Percentiles rank a stretch among this genome's conserved stretches.
Evolutionary conservation across 2,888 invertebrate genomes (phyloP).

Genomic region (Euproctis similis): DNA sequence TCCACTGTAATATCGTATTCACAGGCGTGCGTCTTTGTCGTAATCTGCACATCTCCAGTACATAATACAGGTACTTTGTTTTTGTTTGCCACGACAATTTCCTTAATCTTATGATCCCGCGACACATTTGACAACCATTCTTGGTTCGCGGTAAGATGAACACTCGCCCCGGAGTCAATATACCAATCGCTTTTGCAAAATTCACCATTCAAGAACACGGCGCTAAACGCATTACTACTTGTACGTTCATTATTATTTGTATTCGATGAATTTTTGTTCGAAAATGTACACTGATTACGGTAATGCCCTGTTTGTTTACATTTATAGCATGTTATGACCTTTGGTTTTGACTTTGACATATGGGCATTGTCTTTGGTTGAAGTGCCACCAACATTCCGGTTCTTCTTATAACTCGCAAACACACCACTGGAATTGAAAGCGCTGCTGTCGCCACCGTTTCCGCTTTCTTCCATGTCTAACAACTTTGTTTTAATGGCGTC

Average conservation of each 20-base stretch:
- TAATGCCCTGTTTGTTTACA: neutral
- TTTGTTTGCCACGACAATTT: neutral
- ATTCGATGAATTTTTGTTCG: too few species aligned
- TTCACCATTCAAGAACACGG: too few species aligned
- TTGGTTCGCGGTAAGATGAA: neutral
- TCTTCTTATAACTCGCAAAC: neutral
- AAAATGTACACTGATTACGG: neutral
- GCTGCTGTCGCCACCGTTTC: too few species aligned
- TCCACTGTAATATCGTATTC: neutral
- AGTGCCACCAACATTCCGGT: too few species aligned
- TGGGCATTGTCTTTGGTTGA: too few species aligned
- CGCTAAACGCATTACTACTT: too few species aligned
- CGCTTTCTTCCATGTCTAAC: too few species aligned
- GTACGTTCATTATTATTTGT: too few species aligned
- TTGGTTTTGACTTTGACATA: neutral
- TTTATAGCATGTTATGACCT: neutral
- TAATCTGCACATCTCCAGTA: neutral
- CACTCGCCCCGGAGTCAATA: too few species aligned
- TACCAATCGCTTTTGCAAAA: too few species aligned
- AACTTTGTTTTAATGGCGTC: too few species aligned
- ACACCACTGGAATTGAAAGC: neutral
- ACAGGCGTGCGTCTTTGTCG: neutral
- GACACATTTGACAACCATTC: neutral
- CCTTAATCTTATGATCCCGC: neutral
- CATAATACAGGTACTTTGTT: neutral